Evolutionary conservation across 1,140 invertebrate species (phyloP).

Genomic region (Drosophila equinoxialis): DNA sequence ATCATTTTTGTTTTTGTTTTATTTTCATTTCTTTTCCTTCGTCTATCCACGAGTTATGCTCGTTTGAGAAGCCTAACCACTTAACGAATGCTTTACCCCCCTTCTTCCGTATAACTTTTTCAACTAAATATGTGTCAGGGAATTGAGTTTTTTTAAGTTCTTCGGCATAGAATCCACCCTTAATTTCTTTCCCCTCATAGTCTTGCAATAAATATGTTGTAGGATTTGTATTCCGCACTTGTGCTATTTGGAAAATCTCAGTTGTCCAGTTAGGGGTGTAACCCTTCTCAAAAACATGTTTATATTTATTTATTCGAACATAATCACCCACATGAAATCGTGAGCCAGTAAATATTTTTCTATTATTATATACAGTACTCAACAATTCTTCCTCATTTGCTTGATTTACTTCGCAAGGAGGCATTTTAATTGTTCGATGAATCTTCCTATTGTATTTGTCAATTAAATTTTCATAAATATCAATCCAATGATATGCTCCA

Average conservation of each 20-base stretch:
- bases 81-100: slow-evolving; percentile 15
- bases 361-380: too few species aligned
- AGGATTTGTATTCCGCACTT: slow-evolving; percentile 66
- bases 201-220: slow-evolving; percentile 13
- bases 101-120: slow-evolving; percentile 1
- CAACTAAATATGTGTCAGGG: too few species aligned
- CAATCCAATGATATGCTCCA: background rate
- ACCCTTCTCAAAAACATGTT: slow-evolving; percentile 80
- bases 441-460: background rate
- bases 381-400: background rate
- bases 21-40: too few species aligned
- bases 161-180: background rate
- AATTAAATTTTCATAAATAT: slow-evolving; percentile 1
- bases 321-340: too few species aligned
- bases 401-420: slow-evolving; percentile 14
- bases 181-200: background rate
- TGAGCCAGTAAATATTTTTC: too few species aligned
- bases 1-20: too few species aligned
- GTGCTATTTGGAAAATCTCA: slow-evolving; percentile 83
- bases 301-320: slow-evolving; percentile 26
- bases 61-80: slow-evolving; percentile 14
- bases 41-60: background rate
- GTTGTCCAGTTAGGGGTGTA: slow-evolving; percentile 83
- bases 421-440: slow-evolving; percentile 79
- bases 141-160: background rate